Percentiles rank a stretch among this genome's conserved stretches.
phyloP scores from a whole-genome alignment of 2,113 vertebrate genomes.

The Columbina picui region DNA sequence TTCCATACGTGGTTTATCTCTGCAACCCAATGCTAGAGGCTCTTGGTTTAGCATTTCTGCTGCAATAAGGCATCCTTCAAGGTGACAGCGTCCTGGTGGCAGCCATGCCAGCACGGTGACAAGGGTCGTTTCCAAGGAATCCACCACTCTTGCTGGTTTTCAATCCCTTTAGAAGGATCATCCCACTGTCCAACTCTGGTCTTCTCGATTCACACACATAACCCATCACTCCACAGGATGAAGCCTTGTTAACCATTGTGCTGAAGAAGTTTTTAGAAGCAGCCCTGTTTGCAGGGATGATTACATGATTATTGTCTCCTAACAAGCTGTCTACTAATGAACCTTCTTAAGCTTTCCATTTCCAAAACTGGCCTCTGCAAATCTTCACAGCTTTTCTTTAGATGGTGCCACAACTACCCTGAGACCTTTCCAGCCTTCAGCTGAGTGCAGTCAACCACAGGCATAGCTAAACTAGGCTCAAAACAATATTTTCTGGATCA shows the following conservation, averaged over 20 bases:
- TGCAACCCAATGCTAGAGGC: rapidly evolving
- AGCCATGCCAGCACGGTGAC: neutral
- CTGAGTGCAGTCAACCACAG: neutral
- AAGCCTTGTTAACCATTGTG: rapidly evolving
- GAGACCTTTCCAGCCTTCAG: neutral
- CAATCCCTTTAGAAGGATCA: neutral
- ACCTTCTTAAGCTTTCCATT: neutral
- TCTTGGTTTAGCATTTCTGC: neutral
- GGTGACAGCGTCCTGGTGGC: neutral
- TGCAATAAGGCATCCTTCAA: neutral
- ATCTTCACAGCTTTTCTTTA: neutral
- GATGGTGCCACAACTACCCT: neutral
- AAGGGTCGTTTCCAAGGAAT: neutral
- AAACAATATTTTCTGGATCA: neutral
- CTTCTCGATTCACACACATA: neutral
- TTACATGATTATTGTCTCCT: neutral
- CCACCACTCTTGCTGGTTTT: neutral
- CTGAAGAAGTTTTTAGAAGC: neutral
- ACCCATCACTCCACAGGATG: rapidly evolving
- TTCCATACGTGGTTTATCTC: neutral
- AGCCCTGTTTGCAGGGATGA: neutral
- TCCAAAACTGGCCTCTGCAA: neutral
- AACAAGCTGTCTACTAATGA: neutral
- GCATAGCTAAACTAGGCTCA: neutral
- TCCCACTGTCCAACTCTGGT: neutral